These are phyloP conservation scores for Heliconius cydno DNA, from an alignment of 2,888 invertebrate genomes.

Conservation along the genomic window DNA sequence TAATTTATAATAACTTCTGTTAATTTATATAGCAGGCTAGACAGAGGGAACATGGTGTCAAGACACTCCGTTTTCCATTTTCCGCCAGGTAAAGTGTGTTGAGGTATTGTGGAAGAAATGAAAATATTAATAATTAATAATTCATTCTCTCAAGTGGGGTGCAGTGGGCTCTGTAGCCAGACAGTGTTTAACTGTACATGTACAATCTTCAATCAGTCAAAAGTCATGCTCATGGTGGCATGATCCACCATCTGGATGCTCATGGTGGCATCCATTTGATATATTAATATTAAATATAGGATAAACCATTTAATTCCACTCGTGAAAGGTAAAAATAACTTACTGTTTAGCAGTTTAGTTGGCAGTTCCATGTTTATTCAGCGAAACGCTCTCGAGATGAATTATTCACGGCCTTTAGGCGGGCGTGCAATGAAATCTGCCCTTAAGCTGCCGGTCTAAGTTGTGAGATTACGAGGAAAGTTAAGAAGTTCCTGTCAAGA, in stretches of 20 bases:
- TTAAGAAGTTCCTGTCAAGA: neutral
- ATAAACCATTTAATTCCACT: constrained; percentile 42
- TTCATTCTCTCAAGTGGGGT: no score
- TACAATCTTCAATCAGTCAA: no score
- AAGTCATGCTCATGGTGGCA: neutral
- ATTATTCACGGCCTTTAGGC: constrained; percentile 55
- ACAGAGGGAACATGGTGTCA: neutral
- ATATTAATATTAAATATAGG: constrained; percentile 16
- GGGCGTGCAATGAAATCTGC: constrained; percentile 54
- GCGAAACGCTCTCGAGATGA: constrained; percentile 52
- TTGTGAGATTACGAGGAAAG: constrained; percentile 1
- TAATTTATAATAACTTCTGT: neutral
- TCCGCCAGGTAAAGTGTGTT: neutral
- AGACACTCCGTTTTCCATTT: neutral
- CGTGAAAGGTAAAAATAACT: constrained; percentile 52
- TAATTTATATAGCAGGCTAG: neutral
- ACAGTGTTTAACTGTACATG: no score
- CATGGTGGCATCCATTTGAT: no score
- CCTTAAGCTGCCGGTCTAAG: constrained; percentile 44
- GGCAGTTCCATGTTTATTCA: constrained; percentile 54
- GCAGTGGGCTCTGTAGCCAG: no score
- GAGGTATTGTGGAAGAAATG: no score
- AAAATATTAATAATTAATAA: no score
- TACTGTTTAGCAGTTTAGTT: constrained; percentile 50
- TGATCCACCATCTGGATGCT: no score